Evolutionary conservation across 2,888 invertebrate species (phyloP).

Genomic region (Bedellia somnulentella): DNA sequence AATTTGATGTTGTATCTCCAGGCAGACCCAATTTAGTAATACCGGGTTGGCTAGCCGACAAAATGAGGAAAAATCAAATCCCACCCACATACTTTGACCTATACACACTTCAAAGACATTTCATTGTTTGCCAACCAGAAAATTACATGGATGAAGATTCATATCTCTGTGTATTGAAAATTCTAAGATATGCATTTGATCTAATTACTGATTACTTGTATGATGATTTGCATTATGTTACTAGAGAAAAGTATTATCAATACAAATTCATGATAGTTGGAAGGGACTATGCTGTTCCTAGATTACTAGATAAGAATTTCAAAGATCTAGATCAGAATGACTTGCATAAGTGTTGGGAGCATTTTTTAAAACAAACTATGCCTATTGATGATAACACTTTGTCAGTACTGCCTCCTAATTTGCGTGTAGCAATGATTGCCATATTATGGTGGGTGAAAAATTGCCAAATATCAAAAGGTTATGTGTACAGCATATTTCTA

Average conservation of each 20-base stretch:
- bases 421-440: constrained; percentile 61
- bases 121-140: constrained; percentile 73
- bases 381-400: constrained; percentile 23
- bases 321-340: constrained; percentile 23
- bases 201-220: constrained; percentile 35
- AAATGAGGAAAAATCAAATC: constrained; percentile 60
- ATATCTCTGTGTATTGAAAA: constrained; percentile 60
- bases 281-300: constrained; percentile 20
- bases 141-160: constrained; percentile 64
- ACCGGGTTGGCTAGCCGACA: constrained; percentile 1
- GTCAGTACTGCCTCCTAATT: constrained; percentile 55
- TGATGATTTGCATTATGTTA: constrained; percentile 32
- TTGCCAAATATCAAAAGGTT: constrained; percentile 34
- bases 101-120: constrained; percentile 63
- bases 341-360: constrained; percentile 33
- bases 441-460: constrained; percentile 63
- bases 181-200: constrained; percentile 64
- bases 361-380: constrained; percentile 46
- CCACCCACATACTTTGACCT: constrained; percentile 72
- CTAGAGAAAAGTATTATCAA: constrained; percentile 27
- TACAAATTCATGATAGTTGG: constrained; percentile 28
- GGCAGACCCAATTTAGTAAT: constrained; percentile 20
- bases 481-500: constrained; percentile 61
- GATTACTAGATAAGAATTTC: constrained; percentile 20
- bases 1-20: neutral